Conservation (phyloP, 2,797 vertebrate species). For the Rhadinocentrus ornatus region DNA sequence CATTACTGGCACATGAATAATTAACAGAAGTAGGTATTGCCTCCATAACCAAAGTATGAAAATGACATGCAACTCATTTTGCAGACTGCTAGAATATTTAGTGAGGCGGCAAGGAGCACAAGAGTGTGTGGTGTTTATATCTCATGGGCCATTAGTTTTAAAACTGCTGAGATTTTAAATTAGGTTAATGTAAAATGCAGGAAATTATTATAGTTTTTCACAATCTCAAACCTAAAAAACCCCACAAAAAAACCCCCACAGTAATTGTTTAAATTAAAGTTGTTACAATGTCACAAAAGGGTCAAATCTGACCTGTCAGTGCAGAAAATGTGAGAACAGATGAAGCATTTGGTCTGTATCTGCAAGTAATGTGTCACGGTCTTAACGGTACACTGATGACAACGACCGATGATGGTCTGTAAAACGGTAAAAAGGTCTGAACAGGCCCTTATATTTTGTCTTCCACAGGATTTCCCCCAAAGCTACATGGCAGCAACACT, state of each 20-base stretch:
- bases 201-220: slow-evolving; percentile 23
- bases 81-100: slow-evolving; percentile 36
- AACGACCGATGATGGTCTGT: slow-evolving; percentile 4
- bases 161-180: slow-evolving; percentile 42
- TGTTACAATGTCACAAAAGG: slow-evolving; percentile 17
- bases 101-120: slow-evolving; percentile 12
- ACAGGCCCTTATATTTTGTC: slow-evolving; percentile 44
- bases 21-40: slow-evolving; percentile 61
- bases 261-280: slow-evolving; percentile 1
- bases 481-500: slow-evolving; percentile 31
- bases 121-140: slow-evolving; percentile 41
- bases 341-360: slow-evolving; percentile 21
- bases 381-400: slow-evolving; percentile 31
- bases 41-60: slow-evolving; percentile 53
- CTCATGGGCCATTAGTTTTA: slow-evolving; percentile 46
- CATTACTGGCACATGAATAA: slow-evolving; percentile 70
- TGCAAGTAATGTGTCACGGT: slow-evolving; percentile 42
- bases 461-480: slow-evolving; percentile 35
- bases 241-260: background rate
- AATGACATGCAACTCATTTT: slow-evolving; percentile 64
- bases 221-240: background rate
- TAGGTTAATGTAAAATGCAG: slow-evolving; percentile 24
- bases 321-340: slow-evolving; percentile 14
- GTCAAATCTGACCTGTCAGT: slow-evolving; percentile 4
- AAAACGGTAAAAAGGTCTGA: slow-evolving; percentile 25